Conservation (phyloP, 2,888 invertebrate genomes). For the Epistrophe eligans region DNA sequence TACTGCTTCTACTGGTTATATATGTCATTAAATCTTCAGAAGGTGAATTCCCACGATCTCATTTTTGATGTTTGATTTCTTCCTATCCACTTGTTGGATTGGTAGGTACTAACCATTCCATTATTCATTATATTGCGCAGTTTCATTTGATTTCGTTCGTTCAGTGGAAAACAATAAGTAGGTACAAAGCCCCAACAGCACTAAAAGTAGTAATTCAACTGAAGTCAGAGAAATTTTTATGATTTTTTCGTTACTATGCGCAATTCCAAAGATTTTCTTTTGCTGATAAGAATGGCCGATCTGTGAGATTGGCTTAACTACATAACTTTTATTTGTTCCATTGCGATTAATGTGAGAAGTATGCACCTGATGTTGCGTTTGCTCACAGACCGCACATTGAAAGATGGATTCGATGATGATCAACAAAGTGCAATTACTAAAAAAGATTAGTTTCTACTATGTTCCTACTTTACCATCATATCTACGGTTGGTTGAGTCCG, state of each 20-base stretch:
- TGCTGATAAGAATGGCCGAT: slow-evolving; percentile 56
- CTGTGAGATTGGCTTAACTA: slow-evolving; percentile 28
- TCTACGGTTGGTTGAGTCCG: background rate
- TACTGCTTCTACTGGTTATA: slow-evolving; percentile 4
- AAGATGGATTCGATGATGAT: slow-evolving; percentile 8
- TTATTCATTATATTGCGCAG: slow-evolving; percentile 76
- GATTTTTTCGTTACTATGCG: slow-evolving; percentile 49
- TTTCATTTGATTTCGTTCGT: slow-evolving; percentile 75
- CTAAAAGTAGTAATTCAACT: slow-evolving; percentile 49
- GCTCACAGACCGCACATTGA: slow-evolving; percentile 13
- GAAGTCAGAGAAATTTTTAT: slow-evolving; percentile 61
- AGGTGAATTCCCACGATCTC: slow-evolving; percentile 75
- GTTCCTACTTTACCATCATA: too few relatives aligned
- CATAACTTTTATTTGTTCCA: slow-evolving; percentile 35
- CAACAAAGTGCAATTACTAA: slow-evolving; percentile 1
- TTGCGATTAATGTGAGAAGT: slow-evolving; percentile 6
- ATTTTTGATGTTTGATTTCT: slow-evolving; percentile 73
- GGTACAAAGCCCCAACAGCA: slow-evolving; percentile 31
- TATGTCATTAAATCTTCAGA: slow-evolving; percentile 72
- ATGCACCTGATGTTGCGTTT: slow-evolving; percentile 16
- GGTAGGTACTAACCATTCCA: slow-evolving; percentile 67
- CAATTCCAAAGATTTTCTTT: slow-evolving; percentile 68
- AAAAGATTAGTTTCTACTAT: background rate
- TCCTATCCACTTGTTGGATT: slow-evolving; percentile 42
- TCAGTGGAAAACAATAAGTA: slow-evolving; percentile 75